These are phyloP conservation scores for Amblyopsis rosae DNA, from an alignment of 2,113 vertebrate genomes.

Conservation along the genomic window DNA sequence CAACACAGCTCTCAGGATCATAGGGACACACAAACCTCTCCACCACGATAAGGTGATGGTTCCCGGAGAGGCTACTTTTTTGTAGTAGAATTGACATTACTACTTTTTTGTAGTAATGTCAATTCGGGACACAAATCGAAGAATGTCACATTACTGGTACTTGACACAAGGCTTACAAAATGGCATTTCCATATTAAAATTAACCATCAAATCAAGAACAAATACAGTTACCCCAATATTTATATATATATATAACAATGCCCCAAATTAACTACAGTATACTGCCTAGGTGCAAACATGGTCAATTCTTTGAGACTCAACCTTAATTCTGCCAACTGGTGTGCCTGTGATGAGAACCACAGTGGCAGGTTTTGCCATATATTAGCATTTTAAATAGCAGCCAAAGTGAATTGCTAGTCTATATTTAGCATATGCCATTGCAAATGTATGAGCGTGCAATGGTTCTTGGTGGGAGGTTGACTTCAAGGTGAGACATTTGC, in stretches of 20 bases:
- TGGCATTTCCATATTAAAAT: not conserved
- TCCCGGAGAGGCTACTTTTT: no score
- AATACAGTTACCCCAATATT: no score
- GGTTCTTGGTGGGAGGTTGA: constrained; percentile 25
- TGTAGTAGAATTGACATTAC: no score
- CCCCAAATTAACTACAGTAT: not conserved
- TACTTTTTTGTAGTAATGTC: no score
- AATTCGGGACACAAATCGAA: no score
- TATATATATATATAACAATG: not conserved
- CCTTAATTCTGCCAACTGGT: not conserved
- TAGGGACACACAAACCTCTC: no score
- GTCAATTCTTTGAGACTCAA: not conserved
- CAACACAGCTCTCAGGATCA: no score
- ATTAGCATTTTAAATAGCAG: constrained; percentile 29
- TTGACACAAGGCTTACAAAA: not conserved
- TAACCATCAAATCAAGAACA: no score
- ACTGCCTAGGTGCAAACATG: not conserved
- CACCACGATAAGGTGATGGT: no score
- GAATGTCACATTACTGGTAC: no score
- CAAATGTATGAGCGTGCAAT: constrained; percentile 9
- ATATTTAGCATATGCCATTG: not conserved
- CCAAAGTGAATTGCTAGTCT: no score
- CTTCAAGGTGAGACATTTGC: constrained; percentile 46
- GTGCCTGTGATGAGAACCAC: constrained; percentile 16
- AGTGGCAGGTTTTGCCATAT: constrained; percentile 12